phyloP scores from a whole-genome alignment of 2,888 invertebrate species.

The Mesochorus sp. region DNA sequence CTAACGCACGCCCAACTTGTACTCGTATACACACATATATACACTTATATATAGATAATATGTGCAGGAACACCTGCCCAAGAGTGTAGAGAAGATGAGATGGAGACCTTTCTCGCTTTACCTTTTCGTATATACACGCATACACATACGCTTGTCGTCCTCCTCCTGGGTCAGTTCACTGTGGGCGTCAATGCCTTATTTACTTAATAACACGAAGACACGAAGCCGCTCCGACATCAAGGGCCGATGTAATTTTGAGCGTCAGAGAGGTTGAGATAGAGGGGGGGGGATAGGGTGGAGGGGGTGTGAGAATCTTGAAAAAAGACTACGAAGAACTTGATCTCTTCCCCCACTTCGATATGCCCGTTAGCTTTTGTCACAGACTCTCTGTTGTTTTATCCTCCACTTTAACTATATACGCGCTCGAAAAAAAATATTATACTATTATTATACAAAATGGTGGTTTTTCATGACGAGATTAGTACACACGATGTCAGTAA shows the following conservation, averaged over 20 bases:
- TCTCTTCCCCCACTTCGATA: slow-evolving; percentile 23
- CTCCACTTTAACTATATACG: no score
- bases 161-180: slow-evolving; percentile 23
- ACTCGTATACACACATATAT: neutral
- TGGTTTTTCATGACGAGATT: no score
- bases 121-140: neutral
- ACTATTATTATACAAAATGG: no score
- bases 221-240: slow-evolving; percentile 43
- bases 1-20: slow-evolving; percentile 13
- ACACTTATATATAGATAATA: no score
- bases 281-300: no score
- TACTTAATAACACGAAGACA: slow-evolving; percentile 62
- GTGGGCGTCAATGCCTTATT: slow-evolving; percentile 62
- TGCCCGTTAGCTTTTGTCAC: slow-evolving; percentile 25
- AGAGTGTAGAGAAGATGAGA: slow-evolving; percentile 33
- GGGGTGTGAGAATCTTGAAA: no score
- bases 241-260: slow-evolving; percentile 45
- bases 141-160: neutral
- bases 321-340: slow-evolving; percentile 32
- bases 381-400: neutral
- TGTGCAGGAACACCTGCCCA: slow-evolving; percentile 36
- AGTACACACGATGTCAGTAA: no score
- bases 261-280: neutral
- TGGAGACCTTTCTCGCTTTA: slow-evolving; percentile 24
- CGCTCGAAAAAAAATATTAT: no score